Evolutionary conservation across 1,140 invertebrate genomes (phyloP).

Genomic region (Linepithema humile): DNA sequence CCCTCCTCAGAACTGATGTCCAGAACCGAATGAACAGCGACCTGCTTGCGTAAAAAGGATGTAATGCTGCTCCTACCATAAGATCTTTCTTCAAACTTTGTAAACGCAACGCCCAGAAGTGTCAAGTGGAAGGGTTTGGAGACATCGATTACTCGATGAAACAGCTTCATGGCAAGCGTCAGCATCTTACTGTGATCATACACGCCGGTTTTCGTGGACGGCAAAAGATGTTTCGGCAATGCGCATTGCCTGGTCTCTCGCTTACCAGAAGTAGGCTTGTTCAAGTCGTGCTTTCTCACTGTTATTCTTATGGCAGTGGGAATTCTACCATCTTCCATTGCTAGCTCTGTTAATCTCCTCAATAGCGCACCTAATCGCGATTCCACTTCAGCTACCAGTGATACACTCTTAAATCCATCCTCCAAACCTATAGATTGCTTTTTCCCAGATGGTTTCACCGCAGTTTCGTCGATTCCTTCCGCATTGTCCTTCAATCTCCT

Average conservation of each 20-base stretch:
- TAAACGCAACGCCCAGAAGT: constrained; percentile 90
- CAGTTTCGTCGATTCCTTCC: constrained; percentile 88
- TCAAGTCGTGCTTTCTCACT: constrained; percentile 88
- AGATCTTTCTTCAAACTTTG: constrained; percentile 90
- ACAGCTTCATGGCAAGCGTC: constrained; percentile 89
- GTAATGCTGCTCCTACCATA: constrained; percentile 87
- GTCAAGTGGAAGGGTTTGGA: constrained; percentile 91
- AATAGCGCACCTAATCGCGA: constrained; percentile 88
- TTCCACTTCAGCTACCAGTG: constrained; percentile 89
- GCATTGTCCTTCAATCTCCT: constrained; percentile 88
- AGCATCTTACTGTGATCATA: constrained; percentile 88
- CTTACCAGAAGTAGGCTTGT: constrained; percentile 85
- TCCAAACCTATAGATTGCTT: constrained; percentile 90
- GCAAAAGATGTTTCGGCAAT: constrained; percentile 87
- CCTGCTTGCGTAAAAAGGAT: constrained; percentile 88
- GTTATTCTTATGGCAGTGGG: constrained; percentile 90
- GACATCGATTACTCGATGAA: constrained; percentile 89
- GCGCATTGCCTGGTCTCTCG: constrained; percentile 90
- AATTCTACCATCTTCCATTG: constrained; percentile 90
- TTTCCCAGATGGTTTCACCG: constrained; percentile 89
- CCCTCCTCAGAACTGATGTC: constrained; percentile 80
- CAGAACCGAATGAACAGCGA: constrained; percentile 89
- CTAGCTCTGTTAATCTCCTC: constrained; percentile 88
- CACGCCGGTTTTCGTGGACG: constrained; percentile 83
- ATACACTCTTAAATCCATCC: constrained; percentile 89